Percentiles rank a stretch among this genome's conserved stretches.
These are phyloP conservation scores for Siphamia tubifer DNA, from an alignment of 2,113 vertebrate species.

Conservation along the genomic window DNA sequence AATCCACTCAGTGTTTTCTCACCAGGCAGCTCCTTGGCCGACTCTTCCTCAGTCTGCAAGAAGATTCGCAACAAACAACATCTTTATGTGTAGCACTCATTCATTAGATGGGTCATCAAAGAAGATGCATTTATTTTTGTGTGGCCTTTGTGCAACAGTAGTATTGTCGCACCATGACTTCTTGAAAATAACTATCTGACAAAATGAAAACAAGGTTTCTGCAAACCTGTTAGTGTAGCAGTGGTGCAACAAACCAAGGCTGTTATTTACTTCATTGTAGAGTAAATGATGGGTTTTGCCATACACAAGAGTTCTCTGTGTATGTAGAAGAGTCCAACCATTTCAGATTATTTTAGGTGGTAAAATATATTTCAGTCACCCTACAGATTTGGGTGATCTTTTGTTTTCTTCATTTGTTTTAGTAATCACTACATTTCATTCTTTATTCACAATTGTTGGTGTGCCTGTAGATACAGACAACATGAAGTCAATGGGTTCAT, in stretches of 20 bases:
- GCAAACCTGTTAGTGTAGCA: constrained; percentile 12
- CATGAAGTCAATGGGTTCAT: no score
- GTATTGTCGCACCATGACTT: neutral
- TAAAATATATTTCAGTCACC: neutral
- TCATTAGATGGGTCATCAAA: constrained; percentile 38
- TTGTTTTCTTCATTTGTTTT: no score
- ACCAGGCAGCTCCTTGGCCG: constrained; percentile 57
- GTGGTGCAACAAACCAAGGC: neutral
- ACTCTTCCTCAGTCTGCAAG: constrained; percentile 42
- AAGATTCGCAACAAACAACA: constrained; percentile 39
- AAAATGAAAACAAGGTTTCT: constrained; percentile 17
- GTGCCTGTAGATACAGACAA: no score
- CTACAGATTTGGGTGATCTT: no score
- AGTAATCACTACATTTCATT: no score
- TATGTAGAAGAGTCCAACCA: neutral
- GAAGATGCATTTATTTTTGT: constrained; percentile 45
- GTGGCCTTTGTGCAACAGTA: constrained; percentile 21
- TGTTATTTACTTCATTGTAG: fast-evolving
- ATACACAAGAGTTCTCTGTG: constrained; percentile 2
- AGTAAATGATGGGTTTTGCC: neutral
- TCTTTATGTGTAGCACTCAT: constrained; percentile 25
- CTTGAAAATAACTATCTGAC: constrained; percentile 50
- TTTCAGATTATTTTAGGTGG: neutral
- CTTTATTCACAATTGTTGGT: no score
- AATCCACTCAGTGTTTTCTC: constrained; percentile 66